Evolutionary conservation across 2,113 vertebrate species (phyloP).

Genomic region (Vidua chalybeata): DNA sequence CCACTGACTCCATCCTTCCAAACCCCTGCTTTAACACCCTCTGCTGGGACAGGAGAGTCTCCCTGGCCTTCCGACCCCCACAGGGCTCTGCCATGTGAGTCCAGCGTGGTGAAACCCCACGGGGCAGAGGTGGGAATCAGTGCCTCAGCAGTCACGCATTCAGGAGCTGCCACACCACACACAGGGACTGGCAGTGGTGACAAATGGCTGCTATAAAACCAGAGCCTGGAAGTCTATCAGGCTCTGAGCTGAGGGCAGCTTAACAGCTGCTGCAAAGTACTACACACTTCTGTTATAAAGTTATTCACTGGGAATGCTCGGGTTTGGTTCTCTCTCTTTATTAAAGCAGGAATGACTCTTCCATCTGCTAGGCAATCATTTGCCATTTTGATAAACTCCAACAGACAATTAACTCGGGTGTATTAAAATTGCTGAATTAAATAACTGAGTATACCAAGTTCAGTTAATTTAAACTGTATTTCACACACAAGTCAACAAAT

Average conservation of each 20-base stretch:
- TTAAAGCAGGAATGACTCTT: background rate
- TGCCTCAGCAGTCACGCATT: background rate
- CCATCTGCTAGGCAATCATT: background rate
- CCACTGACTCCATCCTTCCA: rapidly evolving
- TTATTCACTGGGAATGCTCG: background rate
- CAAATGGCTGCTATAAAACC: background rate
- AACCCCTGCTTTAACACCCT: background rate
- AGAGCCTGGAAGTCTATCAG: constrained; percentile 20
- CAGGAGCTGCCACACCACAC: background rate
- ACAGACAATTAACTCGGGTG: background rate
- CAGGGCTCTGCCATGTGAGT: background rate
- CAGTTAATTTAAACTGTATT: constrained; percentile 25
- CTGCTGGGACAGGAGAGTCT: background rate
- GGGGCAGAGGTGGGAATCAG: background rate
- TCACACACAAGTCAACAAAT: constrained; percentile 41
- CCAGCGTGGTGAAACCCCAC: rapidly evolving
- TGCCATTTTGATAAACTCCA: constrained; percentile 12
- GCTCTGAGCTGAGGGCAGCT: constrained; percentile 18
- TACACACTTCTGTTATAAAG: background rate
- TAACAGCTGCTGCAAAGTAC: background rate
- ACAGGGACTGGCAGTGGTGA: background rate
- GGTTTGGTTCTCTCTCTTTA: background rate
- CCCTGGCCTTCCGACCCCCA: background rate
- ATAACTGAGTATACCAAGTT: background rate
- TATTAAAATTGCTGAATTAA: constrained; percentile 29